Percentiles rank a stretch among this genome's conserved stretches.
These are phyloP conservation scores for Tetranychus cinnabarinus DNA, from an alignment of 1,140 invertebrate genomes.

Conservation along the genomic window DNA sequence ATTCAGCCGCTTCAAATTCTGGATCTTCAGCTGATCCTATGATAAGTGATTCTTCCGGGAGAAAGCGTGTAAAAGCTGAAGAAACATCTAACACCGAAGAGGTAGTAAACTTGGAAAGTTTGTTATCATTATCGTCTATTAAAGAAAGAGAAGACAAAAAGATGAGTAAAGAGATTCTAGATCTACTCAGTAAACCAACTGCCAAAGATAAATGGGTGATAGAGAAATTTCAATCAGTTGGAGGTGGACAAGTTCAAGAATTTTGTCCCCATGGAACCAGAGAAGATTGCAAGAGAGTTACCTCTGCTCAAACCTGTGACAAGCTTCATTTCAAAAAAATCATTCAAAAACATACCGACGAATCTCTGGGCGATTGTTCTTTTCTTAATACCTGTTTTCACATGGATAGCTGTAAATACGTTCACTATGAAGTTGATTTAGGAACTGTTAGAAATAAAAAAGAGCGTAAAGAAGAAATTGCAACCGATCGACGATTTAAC, in stretches of 20 bases:
- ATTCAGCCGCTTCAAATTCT: background rate
- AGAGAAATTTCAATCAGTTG: conserved; percentile 82
- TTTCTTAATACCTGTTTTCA: conserved; percentile 97
- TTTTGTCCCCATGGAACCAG: conserved; percentile 86
- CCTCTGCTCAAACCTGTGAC: conserved; percentile 37
- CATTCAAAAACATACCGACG: conserved; percentile 86
- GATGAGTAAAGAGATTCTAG: conserved; percentile 81
- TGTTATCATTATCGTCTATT: conserved; percentile 75
- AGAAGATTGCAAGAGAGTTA: conserved; percentile 42
- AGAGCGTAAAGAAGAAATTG: background rate
- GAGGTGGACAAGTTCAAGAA: conserved; percentile 54
- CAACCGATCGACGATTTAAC: conserved; percentile 1
- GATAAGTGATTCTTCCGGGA: background rate
- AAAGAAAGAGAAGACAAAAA: conserved; percentile 85
- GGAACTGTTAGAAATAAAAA: background rate
- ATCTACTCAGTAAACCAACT: conserved; percentile 76
- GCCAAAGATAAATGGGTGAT: conserved; percentile 80
- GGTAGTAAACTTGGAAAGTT: conserved; percentile 30
- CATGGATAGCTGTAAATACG: conserved; percentile 96
- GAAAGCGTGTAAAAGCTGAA: too few species aligned
- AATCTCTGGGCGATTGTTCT: conserved; percentile 82
- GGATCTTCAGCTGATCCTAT: background rate
- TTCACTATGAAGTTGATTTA: conserved; percentile 70
- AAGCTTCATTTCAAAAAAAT: conserved; percentile 94
- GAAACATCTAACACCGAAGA: background rate